Base-by-base conservation (phyloP, 2,888 invertebrate species). In the Synergus japonicus region DNA sequence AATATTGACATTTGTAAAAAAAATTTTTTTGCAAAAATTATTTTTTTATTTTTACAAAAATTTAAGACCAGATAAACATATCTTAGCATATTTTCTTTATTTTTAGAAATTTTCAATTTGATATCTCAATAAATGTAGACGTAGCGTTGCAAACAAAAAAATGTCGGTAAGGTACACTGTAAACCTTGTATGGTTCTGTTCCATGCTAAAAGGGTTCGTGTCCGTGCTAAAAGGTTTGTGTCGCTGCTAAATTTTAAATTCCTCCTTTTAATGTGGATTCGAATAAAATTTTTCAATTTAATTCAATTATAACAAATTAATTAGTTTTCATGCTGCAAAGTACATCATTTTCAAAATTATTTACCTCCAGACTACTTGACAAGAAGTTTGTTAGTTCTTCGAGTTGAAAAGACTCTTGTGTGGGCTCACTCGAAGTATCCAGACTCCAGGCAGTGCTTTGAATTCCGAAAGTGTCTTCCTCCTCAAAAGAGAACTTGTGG, bases 391-490 rank as follows among this genome's bases (percentile, higher is more conserved):
- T 60, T 22, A 22, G 22, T 60, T 49, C 37, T n/a, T 73, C 5
- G n/a, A 73, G 49, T 54, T 18, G 49, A 15, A 49, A 10, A 37
- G 49, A 29, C 49, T n/a, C 73, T 73, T 41, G 49, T 37, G 80
- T 78, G 69, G 84, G 76, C 13, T 87, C 86, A 67, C 84, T 89
- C 29, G 83, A 83, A 4, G 83, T 84, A 22, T 87, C 85, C 12
- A 82, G 83, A 64, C 86, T 89, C 84, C 88, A 88, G 41, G 86
- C 86, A 78, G 87, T 87, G 77, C 87, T 89, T 44, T 87, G 89
- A 66, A 88, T 85, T 78, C 88, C 87, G 77, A 88, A 89, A 78
- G 87, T 88, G 80, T 89, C 86, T 8, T 89, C 87, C 60, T 80
- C 81, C 49, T 82, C 82, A 29, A 81, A 63, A 60, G 63, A 46